A percentile compares a stretch with the other conserved stretches of the same genome.
Evolutionary conservation across 2,888 invertebrate genomes (phyloP).

Genomic region (Phorcus lineatus): DNA sequence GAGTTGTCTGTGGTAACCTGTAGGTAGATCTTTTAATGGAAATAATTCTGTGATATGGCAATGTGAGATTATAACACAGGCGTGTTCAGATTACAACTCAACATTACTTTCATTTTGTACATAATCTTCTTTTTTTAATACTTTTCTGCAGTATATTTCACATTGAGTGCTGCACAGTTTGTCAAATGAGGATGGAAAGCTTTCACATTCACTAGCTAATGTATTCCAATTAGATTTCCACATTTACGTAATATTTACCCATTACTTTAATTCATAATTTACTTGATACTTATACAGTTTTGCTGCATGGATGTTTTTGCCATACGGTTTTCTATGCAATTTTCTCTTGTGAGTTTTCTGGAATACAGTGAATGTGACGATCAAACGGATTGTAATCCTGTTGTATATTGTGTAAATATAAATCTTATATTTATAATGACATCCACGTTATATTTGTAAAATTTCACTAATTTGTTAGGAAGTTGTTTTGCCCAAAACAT

Average conservation of each 20-base stretch:
- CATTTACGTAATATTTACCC: constrained; percentile 1
- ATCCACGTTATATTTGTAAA: constrained; percentile 28
- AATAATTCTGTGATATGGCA: too few relatives aligned
- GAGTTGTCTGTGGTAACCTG: too few relatives aligned
- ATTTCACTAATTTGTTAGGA: constrained; percentile 19
- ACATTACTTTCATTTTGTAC: too few relatives aligned
- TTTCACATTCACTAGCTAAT: constrained; percentile 1
- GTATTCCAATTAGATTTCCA: background rate
- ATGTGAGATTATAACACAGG: too few relatives aligned
- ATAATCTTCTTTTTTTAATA: too few relatives aligned
- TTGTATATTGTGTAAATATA: constrained; percentile 23
- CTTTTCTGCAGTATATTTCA: too few relatives aligned
- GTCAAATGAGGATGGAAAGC: background rate
- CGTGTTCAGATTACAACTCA: too few relatives aligned
- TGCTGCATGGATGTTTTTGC: constrained; percentile 23
- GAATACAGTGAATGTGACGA: constrained; percentile 13
- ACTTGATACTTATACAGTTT: constrained; percentile 8
- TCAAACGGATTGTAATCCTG: background rate
- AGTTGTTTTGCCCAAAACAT: constrained; percentile 1
- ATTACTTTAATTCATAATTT: constrained; percentile 1
- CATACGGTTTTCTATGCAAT: constrained; percentile 23
- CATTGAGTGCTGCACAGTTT: background rate
- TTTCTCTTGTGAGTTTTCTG: constrained; percentile 16
- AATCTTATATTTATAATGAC: constrained; percentile 27
- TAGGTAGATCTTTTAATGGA: too few relatives aligned